Conservation (phyloP, 2,888 invertebrate species). For the Orchesellides sinensis region DNA sequence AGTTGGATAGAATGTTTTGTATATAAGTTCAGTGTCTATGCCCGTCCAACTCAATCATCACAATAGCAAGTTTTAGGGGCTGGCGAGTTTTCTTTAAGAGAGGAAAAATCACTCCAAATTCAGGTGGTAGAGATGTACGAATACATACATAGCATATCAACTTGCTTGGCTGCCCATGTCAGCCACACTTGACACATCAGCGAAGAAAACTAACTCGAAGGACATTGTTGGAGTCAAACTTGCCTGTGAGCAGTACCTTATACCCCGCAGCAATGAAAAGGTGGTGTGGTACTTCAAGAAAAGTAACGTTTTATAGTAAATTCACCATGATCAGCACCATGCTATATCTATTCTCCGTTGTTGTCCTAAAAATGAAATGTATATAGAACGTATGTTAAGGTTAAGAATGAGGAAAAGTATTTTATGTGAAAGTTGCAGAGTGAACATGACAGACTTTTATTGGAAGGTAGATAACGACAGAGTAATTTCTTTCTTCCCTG, state of each 20-base stretch:
- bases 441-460: constrained; percentile 52
- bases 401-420: constrained; percentile 13
- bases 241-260: background rate
- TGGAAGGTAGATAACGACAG: constrained; percentile 54
- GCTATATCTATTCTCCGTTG: background rate
- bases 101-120: constrained; percentile 21
- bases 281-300: background rate
- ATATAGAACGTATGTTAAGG: too few species aligned
- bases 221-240: background rate
- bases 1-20: too few species aligned
- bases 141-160: constrained; percentile 47
- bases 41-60: constrained; percentile 5
- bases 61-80: constrained; percentile 21
- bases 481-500: constrained; percentile 23
- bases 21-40: too few species aligned
- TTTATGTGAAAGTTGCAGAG: constrained; percentile 21
- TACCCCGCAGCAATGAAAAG: background rate
- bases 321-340: too few species aligned
- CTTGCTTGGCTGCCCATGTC: constrained; percentile 60
- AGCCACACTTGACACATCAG: constrained; percentile 62
- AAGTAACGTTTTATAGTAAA: background rate
- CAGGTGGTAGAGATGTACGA: constrained; percentile 40
- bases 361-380: too few species aligned
- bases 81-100: constrained; percentile 24
- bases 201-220: background rate